Evolutionary conservation across 2,113 vertebrate species (phyloP).

Genomic region (Microtus richardsoni): DNA sequence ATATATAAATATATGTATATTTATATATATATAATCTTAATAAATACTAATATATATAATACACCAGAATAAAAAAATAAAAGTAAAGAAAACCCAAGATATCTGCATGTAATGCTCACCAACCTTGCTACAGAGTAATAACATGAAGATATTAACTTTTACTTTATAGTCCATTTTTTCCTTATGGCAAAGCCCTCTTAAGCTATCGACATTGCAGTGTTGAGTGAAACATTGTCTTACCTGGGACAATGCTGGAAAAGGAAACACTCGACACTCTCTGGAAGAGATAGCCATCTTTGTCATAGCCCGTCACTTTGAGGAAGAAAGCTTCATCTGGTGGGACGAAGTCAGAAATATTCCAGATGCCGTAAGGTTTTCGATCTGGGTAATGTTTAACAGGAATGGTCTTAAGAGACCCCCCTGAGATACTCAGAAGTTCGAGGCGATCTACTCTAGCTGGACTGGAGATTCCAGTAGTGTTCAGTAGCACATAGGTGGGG

Average conservation of each 20-base stretch:
- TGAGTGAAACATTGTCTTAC: constrained; percentile 84
- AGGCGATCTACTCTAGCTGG: constrained; percentile 93
- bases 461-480: constrained; percentile 93
- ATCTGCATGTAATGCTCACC: background rate
- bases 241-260: constrained; percentile 94
- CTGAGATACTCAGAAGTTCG: constrained; percentile 93
- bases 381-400: constrained; percentile 94
- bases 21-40: background rate
- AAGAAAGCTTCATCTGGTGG: constrained; percentile 97
- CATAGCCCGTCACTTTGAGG: constrained; percentile 94
- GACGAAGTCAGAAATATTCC: constrained; percentile 97
- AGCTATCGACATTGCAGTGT: background rate
- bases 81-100: background rate
- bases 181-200: background rate
- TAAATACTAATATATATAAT: background rate
- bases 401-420: constrained; percentile 92
- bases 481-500: constrained; percentile 95
- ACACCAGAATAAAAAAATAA: background rate
- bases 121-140: background rate
- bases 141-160: background rate
- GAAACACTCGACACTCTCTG: constrained; percentile 98
- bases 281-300: constrained; percentile 92
- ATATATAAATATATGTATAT: background rate
- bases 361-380: constrained; percentile 92
- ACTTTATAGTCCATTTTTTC: background rate